Evolutionary conservation across 2,888 invertebrate genomes (phyloP), one percentile per base, ranked within the genome.

Genomic region (Acleris sparsana): DNA sequence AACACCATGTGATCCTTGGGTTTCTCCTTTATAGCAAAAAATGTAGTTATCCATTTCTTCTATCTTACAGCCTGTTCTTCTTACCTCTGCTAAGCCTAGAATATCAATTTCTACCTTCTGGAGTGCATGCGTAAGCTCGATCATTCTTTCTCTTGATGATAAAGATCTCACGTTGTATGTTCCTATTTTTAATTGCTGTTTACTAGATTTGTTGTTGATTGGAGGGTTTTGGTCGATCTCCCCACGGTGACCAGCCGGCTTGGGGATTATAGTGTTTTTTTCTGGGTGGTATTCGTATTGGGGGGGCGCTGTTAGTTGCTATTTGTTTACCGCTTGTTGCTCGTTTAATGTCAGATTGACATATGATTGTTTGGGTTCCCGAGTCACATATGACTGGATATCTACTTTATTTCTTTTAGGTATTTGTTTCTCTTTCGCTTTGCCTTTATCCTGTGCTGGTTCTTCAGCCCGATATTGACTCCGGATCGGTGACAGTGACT

Each of bases 1-100:
- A 2, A 70, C 69, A 29, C 70, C 69, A 57, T 68, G 55, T n/a
- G 56, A 49, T 1, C 71, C 69, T 46, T 46, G 46, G 25, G 67
- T 69, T 39, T 62, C 25, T 25, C 25, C 25, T 25, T 25, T 25
- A 5, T 25, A 25, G 25, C 25, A 25, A 25, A 25, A 25, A 5
- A 25, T 25, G 25, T 25, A 25, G 25, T 25, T 25, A 5, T 25
- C 25, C 5, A 25, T 25, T 25, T 25, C 25, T 25, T 5, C 25
- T 25, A 25, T 25, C 25, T 25, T 5, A 25, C 25, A 25, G 25
- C 25, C 44, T 49, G 11, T 18, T 18, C 18, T 18, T 6, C 49
- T 20, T 18, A 49, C 18, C 11, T 49, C 49, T 49, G 49, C 49
- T 18, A 49, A 18, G 5, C 49, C 49, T 9, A 49, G 18, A 7